Percentiles rank a stretch among this genome's conserved stretches.
These are phyloP conservation scores for Paraescarpia echinospica DNA, from an alignment of 1,140 invertebrate species.

Conservation along the genomic window DNA sequence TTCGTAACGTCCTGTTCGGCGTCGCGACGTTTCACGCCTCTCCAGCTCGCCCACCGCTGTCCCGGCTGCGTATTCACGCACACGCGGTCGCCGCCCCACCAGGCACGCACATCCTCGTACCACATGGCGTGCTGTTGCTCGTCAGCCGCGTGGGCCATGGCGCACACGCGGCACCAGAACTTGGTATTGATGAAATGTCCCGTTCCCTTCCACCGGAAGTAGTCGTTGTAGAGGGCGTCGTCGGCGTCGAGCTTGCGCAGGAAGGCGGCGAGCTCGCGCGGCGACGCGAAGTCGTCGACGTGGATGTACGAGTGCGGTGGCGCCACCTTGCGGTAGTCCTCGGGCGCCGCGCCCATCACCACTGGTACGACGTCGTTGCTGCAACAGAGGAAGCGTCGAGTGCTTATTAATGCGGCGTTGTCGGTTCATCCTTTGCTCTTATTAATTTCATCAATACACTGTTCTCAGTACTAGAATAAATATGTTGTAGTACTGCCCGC, in stretches of 20 bases:
- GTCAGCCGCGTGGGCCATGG: conserved; percentile 48
- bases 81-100: conserved; percentile 1
- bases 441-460: too few relatives aligned
- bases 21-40: background rate
- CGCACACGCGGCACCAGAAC: conserved; percentile 93
- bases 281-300: conserved; percentile 88
- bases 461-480: too few relatives aligned
- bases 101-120: background rate
- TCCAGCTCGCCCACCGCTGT: conserved; percentile 16
- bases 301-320: conserved; percentile 80
- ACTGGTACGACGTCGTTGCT: conserved; percentile 50
- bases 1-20: background rate
- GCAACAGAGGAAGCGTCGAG: background rate
- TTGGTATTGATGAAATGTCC: conserved; percentile 56
- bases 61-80: background rate
- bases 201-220: conserved; percentile 57
- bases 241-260: conserved; percentile 65
- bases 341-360: conserved; percentile 59
- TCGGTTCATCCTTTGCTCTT: too few relatives aligned
- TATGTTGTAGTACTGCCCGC: too few relatives aligned
- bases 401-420: background rate
- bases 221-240: conserved; percentile 54
- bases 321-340: conserved; percentile 46
- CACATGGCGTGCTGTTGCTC: background rate
- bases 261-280: conserved; percentile 82